A percentile compares a stretch with the other conserved stretches of the same genome.
These are phyloP conservation scores for Neoarius graeffei DNA, from an alignment of 2,113 vertebrate genomes.

Conservation along the genomic window DNA sequence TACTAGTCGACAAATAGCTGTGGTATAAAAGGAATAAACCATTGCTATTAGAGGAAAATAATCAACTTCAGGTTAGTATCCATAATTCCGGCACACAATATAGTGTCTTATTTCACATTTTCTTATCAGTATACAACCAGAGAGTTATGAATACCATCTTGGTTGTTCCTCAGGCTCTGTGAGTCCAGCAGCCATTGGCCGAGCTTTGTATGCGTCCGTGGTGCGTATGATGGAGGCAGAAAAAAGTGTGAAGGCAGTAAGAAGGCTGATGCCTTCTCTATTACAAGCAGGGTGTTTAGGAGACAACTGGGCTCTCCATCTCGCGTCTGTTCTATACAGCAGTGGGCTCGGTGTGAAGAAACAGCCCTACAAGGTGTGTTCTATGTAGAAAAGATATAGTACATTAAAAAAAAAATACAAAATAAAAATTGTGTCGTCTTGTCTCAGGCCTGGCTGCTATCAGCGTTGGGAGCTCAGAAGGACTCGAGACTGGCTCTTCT, in stretches of 20 bases:
- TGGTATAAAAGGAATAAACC: not conserved
- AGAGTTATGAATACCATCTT: too few relatives aligned
- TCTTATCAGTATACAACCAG: not conserved
- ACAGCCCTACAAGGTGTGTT: conserved; percentile 67
- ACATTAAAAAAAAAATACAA: too few relatives aligned
- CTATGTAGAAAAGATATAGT: not conserved
- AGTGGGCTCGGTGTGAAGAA: conserved; percentile 66
- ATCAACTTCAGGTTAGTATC: not conserved
- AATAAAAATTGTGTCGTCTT: not conserved
- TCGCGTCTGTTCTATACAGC: conserved; percentile 71
- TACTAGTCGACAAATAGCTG: not conserved
- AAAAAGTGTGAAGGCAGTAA: conserved; percentile 45
- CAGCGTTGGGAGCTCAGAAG: conserved; percentile 71
- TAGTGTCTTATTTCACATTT: not conserved
- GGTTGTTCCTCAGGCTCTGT: conserved; percentile 57
- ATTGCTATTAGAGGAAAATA: not conserved
- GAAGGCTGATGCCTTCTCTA: conserved; percentile 64
- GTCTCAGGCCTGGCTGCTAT: conserved; percentile 69
- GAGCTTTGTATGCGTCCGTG: conserved; percentile 65
- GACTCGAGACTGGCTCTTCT: conserved; percentile 72
- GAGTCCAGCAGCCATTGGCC: conserved; percentile 59
- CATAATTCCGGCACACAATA: not conserved
- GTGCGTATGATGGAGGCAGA: conserved; percentile 58
- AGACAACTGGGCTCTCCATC: conserved; percentile 68
- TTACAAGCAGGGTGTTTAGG: conserved; percentile 76